phyloP scores from a whole-genome alignment of 2,888 invertebrate species.

The Standfussiana lucernea region DNA sequence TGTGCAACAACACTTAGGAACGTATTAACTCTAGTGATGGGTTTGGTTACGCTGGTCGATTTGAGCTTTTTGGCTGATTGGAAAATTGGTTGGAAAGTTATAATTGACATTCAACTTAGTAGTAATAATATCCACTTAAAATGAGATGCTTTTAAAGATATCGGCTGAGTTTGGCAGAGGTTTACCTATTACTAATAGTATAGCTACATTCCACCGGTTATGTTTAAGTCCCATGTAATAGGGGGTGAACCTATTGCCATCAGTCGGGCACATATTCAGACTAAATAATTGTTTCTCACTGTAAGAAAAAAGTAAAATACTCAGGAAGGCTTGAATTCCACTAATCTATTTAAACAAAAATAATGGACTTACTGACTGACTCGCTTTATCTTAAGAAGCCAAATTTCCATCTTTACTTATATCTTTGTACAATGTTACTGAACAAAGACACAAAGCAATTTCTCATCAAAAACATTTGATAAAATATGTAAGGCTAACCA shows the following conservation, averaged over 20 bases:
- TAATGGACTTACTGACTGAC: not conserved
- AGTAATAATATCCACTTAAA: not conserved
- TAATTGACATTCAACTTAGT: not conserved
- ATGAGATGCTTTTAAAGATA: not conserved
- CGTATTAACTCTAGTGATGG: slow-evolving; percentile 79
- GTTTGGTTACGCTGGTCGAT: slow-evolving; percentile 57
- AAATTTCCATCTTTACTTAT: not conserved
- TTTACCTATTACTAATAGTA: not conserved
- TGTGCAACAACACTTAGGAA: slow-evolving; percentile 84
- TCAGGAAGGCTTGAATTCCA: not conserved
- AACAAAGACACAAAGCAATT: slow-evolving; percentile 17
- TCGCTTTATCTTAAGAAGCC: not conserved
- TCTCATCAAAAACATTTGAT: slow-evolving; percentile 32
- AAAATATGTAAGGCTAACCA: slow-evolving; percentile 48
- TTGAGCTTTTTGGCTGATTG: slow-evolving; percentile 21
- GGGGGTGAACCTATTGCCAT: not conserved
- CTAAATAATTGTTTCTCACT: not conserved
- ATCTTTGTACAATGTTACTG: not conserved
- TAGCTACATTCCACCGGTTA: not conserved
- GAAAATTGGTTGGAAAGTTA: not conserved
- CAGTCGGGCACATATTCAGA: not conserved
- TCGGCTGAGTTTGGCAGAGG: not conserved
- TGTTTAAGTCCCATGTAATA: not conserved
- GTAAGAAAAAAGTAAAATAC: not conserved
- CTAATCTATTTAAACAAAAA: not conserved